Percentiles rank a stretch among this genome's conserved stretches.
phyloP scores from a whole-genome alignment of 2,113 vertebrate genomes.

The Tragelaphus buxtoni region DNA sequence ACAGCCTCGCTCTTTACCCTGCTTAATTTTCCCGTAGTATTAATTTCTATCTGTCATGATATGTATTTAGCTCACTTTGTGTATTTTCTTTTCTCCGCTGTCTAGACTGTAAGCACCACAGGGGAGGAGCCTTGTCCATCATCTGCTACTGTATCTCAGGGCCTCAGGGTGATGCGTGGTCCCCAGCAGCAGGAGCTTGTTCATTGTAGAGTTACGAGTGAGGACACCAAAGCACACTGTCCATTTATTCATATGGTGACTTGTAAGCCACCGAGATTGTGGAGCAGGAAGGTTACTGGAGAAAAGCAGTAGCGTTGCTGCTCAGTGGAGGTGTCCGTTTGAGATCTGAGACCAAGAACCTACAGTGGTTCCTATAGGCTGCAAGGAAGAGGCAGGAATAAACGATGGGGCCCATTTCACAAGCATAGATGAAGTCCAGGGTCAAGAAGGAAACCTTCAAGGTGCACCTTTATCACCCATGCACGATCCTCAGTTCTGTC shows the following conservation, averaged over 20 bases:
- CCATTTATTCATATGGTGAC: neutral
- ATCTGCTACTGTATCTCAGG: neutral
- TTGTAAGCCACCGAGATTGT: neutral
- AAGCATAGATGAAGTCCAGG: neutral
- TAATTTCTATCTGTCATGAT: neutral
- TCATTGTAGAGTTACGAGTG: neutral
- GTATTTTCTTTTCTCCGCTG: neutral
- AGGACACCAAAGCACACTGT: neutral
- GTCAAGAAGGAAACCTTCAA: neutral
- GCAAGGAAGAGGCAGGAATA: neutral
- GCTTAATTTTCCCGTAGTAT: neutral
- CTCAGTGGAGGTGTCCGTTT: neutral
- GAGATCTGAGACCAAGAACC: neutral
- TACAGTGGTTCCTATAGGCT: neutral
- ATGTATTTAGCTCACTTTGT: neutral
- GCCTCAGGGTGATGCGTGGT: neutral
- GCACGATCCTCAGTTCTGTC: neutral
- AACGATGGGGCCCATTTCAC: neutral
- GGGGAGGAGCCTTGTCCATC: neutral
- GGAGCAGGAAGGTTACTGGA: neutral
- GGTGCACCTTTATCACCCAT: fast-evolving
- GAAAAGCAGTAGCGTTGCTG: neutral
- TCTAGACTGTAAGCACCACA: neutral
- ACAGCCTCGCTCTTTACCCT: neutral
- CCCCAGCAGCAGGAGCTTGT: neutral